Conservation (phyloP, 1,140 invertebrate species). For the Diuraphis noxia region DNA sequence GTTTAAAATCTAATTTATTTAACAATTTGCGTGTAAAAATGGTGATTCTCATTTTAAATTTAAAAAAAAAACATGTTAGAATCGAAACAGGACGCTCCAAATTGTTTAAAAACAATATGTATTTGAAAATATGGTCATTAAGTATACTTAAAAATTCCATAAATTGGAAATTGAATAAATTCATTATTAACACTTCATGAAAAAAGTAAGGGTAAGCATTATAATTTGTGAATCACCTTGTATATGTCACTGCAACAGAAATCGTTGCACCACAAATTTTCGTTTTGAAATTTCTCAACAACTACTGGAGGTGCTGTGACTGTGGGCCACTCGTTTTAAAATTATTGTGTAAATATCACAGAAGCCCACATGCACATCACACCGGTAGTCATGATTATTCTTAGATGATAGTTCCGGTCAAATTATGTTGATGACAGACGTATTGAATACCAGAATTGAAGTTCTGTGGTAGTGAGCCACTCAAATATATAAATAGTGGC, state of each 20-base stretch:
- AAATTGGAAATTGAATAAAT: no score
- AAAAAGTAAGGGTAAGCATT: neutral
- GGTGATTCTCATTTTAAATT: no score
- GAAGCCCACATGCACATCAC: slow-evolving; percentile 52
- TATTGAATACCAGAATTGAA: slow-evolving; percentile 23
- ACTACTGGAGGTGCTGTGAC: slow-evolving; percentile 38
- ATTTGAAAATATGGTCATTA: no score
- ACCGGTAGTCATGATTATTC: neutral
- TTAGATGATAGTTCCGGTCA: neutral
- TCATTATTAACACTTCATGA: no score
- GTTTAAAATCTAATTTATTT: no score
- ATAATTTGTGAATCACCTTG: neutral
- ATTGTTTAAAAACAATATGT: no score
- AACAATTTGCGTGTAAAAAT: no score
- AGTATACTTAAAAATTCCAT: no score
- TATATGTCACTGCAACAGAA: neutral
- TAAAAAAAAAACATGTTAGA: no score
- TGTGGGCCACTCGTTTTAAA: slow-evolving; percentile 43
- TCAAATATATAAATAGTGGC: slow-evolving; percentile 23
- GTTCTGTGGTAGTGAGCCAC: slow-evolving; percentile 38
- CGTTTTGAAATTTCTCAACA: neutral
- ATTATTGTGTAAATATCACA: neutral
- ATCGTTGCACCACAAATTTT: neutral
- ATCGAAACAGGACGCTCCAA: no score
- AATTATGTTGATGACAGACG: neutral